A percentile compares a stretch with the other conserved stretches of the same genome.
Conservation (phyloP, 2,888 invertebrate species). For the Cephus sareptanus region DNA sequence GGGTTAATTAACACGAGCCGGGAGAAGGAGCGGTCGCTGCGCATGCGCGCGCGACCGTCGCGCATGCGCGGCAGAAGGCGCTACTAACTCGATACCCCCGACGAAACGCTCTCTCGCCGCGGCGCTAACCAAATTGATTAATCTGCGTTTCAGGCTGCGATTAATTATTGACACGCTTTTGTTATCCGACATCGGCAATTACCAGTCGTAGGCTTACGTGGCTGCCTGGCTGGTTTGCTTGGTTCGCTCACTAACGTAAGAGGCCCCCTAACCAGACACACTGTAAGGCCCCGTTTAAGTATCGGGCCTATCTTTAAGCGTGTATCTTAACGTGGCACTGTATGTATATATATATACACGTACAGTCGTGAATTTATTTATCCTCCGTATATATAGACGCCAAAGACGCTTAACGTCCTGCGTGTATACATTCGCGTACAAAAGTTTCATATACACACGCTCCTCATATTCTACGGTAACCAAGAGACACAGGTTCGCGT, state of each 20-base stretch:
- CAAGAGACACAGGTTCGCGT: background rate
- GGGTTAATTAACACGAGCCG: slow-evolving; percentile 59
- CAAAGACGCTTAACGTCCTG: background rate
- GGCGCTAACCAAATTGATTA: slow-evolving; percentile 55
- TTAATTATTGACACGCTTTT: slow-evolving; percentile 62
- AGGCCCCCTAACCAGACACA: background rate
- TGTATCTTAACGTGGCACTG: background rate
- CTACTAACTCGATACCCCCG: background rate
- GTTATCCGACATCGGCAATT: slow-evolving; percentile 53
- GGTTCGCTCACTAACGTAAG: background rate
- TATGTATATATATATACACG: background rate
- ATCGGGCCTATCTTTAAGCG: background rate
- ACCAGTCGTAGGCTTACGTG: slow-evolving; percentile 24
- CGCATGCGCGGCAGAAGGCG: background rate
- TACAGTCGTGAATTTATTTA: background rate
- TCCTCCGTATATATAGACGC: background rate
- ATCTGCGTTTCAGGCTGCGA: slow-evolving; percentile 46
- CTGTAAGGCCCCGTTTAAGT: background rate
- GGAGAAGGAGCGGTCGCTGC: slow-evolving; percentile 11
- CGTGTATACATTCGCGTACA: background rate
- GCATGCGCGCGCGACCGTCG: background rate
- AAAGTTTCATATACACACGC: background rate
- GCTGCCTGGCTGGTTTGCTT: background rate
- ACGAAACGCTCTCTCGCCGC: slow-evolving; percentile 7
- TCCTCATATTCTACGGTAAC: background rate